Conservation (phyloP, 1,140 invertebrate species). For the Leptinotarsa texana region DNA sequence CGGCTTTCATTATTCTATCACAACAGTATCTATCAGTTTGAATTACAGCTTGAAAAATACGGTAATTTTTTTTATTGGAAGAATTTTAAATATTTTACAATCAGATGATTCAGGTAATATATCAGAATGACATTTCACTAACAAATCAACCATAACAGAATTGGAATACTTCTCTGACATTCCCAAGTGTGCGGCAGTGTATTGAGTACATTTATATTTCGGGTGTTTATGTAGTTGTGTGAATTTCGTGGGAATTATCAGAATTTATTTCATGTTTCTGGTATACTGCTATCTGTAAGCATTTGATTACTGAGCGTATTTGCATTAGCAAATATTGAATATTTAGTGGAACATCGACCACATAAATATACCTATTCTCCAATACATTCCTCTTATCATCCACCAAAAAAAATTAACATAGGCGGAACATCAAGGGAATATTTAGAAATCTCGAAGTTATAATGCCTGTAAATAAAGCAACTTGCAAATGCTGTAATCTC, state of each 20-base stretch:
- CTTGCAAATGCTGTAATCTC: too few species aligned
- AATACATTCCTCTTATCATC: too few species aligned
- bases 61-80: neutral
- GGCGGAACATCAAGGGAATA: too few species aligned
- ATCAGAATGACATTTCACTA: neutral
- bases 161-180: conserved; percentile 9
- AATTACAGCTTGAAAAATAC: neutral
- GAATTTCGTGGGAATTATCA: too few species aligned
- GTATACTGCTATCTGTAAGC: too few species aligned
- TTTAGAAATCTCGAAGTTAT: too few species aligned
- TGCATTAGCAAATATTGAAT: neutral
- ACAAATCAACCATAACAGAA: neutral
- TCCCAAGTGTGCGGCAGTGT: neutral
- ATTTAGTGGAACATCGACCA: neutral
- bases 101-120: neutral
- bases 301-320: neutral
- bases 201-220: too few species aligned
- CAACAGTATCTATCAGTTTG: neutral
- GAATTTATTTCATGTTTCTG: too few species aligned
- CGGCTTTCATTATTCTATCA: conserved; percentile 7
- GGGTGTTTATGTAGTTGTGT: too few species aligned
- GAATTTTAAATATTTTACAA: neutral
- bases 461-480: too few species aligned
- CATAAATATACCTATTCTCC: neutral
- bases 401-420: too few species aligned